A percentile compares a stretch with the other conserved stretches of the same genome.
Conservation (phyloP, 2,113 vertebrate species). For the Henicopernis longicauda region DNA sequence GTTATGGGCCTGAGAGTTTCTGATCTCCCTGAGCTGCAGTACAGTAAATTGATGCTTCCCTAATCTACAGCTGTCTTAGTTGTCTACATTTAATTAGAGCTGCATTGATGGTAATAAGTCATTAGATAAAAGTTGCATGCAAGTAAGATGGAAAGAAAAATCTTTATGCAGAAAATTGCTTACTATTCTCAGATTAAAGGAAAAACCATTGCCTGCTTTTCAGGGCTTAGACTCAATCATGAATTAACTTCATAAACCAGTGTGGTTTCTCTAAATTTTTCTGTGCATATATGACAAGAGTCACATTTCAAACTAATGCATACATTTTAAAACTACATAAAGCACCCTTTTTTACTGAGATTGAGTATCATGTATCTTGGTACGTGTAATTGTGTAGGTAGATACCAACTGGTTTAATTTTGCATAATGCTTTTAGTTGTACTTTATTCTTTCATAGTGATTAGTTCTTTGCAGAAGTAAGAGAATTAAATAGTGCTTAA, state of each 20-base stretch:
- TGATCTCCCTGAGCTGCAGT: background rate
- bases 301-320: background rate
- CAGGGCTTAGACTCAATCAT: background rate
- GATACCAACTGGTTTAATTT: background rate
- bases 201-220: background rate
- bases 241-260: background rate
- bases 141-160: background rate
- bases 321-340: background rate
- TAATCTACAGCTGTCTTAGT: background rate
- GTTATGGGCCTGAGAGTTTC: background rate
- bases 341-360: background rate
- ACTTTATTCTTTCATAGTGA: background rate
- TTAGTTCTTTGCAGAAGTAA: background rate
- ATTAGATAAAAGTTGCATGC: background rate
- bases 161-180: background rate
- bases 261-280: background rate
- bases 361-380: background rate
- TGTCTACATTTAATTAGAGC: background rate
- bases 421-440: background rate
- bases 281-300: accelerated
- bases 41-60: background rate
- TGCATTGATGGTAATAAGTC: background rate
- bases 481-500: background rate
- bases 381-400: background rate
- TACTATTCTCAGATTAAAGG: background rate